Conservation (phyloP, 2,113 vertebrate genomes). For the Mirza zaza region DNA sequence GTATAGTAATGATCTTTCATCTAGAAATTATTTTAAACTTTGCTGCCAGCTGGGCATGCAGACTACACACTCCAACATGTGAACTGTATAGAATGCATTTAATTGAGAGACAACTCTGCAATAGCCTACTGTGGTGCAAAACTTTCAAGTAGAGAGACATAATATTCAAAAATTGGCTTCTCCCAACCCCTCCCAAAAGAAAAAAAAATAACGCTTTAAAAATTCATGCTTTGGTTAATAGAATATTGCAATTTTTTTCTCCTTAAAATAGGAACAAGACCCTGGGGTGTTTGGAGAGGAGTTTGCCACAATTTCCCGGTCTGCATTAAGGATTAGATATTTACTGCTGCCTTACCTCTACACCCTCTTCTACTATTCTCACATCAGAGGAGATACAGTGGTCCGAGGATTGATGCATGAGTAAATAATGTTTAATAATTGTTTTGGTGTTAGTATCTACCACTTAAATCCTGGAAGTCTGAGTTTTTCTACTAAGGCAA, state of each 20-base stretch:
- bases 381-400: conserved; percentile 86
- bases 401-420: conserved; percentile 90
- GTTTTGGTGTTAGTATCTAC: neutral
- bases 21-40: neutral
- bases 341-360: conserved; percentile 92
- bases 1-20: neutral
- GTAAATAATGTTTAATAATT: conserved; percentile 82
- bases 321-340: conserved; percentile 90
- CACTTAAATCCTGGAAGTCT: neutral
- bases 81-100: neutral
- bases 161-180: neutral
- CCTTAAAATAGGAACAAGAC: conserved; percentile 83
- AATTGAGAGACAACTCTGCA: neutral
- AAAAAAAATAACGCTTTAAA: neutral
- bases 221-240: neutral
- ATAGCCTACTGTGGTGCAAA: neutral
- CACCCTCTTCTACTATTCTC: conserved; percentile 90
- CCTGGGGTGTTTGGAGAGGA: conserved; percentile 84
- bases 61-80: neutral
- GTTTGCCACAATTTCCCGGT: conserved; percentile 85
- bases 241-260: neutral
- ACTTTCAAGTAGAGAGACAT: neutral
- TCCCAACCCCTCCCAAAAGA: neutral
- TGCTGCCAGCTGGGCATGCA: neutral
- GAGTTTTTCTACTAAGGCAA: neutral